These are phyloP conservation scores for Tetraodon nigroviridis DNA, from an alignment of 2,113 vertebrate species.

Conservation along the genomic window DNA sequence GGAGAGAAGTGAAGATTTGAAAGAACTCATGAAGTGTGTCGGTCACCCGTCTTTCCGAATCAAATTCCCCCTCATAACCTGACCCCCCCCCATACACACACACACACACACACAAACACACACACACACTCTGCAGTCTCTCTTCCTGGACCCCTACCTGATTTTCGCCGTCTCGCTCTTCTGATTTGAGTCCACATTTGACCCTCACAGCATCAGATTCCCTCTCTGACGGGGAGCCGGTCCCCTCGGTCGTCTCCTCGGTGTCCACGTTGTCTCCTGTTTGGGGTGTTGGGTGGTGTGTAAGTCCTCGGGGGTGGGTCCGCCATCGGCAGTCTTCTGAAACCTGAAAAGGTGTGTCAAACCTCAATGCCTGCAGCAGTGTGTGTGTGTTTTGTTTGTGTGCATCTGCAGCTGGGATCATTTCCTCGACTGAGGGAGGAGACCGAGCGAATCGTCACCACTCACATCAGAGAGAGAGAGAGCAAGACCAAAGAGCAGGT, in stretches of 20 bases:
- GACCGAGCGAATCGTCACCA: slow-evolving; percentile 92
- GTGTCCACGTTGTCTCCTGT: not conserved
- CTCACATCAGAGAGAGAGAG: slow-evolving; percentile 87
- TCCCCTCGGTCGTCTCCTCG: slow-evolving; percentile 7
- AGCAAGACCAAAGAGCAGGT: slow-evolving; percentile 96
- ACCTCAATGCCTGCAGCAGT: slow-evolving; percentile 45
- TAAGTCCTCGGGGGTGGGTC: no score
- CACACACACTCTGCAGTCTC: not conserved
- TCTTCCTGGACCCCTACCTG: slow-evolving; percentile 18
- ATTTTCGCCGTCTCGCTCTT: slow-evolving; percentile 1
- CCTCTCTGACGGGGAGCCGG: slow-evolving; percentile 32
- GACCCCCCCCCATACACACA: not conserved
- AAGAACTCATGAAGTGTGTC: slow-evolving; percentile 6
- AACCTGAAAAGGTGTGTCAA: not conserved
- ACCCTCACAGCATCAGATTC: not conserved
- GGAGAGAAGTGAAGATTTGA: no score
- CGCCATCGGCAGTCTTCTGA: not conserved
- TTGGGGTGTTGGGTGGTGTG: slow-evolving; percentile 1
- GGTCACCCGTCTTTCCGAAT: slow-evolving; percentile 5
- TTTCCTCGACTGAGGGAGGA: slow-evolving; percentile 91
- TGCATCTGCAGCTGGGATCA: slow-evolving; percentile 78
- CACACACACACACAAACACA: no score
- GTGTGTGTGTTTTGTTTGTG: slow-evolving; percentile 32
- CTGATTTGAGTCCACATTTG: slow-evolving; percentile 26
- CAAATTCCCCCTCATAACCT: not conserved